Evolutionary conservation across 53 echinoderm and acorn worm genomes (phyloP).

Genomic region (Pentamera pediparva): DNA sequence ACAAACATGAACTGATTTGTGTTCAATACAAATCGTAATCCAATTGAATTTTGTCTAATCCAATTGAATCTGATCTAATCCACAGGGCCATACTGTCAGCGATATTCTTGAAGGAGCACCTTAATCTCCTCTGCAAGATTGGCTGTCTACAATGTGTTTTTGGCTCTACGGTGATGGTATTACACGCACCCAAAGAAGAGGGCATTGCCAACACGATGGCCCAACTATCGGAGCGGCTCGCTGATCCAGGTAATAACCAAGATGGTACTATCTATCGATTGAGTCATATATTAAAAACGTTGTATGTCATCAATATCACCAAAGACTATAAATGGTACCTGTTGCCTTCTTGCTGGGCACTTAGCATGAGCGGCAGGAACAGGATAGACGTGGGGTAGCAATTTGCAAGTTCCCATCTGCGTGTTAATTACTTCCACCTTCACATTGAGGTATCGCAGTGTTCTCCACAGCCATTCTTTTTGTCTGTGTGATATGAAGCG

Average conservation of each 20-base stretch:
- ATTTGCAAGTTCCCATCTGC: no score
- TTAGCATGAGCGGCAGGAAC: no score
- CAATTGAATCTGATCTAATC: not conserved
- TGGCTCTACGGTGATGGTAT: conserved; percentile 89
- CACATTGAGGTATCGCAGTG: no score
- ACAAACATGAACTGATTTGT: not conserved
- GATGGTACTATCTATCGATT: no score
- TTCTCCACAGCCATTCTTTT: no score
- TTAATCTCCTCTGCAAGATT: conserved; percentile 86
- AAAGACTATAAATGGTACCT: no score
- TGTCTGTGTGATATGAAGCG: no score
- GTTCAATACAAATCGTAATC: not conserved
- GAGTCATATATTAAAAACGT: no score
- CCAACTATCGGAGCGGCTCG: conserved; percentile 45
- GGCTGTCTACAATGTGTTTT: conserved; percentile 91
- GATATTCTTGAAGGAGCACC: conserved; percentile 69
- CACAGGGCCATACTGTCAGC: conserved; percentile 85
- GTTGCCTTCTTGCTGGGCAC: no score
- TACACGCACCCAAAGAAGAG: conserved; percentile 89
- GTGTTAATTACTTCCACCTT: no score
- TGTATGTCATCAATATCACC: not conserved
- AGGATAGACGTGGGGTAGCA: not conserved
- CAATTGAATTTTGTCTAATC: not conserved
- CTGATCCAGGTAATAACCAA: conserved; percentile 91
- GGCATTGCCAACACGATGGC: conserved; percentile 52